Evolutionary conservation across 1,140 invertebrate species (phyloP).

Genomic region (Cyphomyrmex costatus): DNA sequence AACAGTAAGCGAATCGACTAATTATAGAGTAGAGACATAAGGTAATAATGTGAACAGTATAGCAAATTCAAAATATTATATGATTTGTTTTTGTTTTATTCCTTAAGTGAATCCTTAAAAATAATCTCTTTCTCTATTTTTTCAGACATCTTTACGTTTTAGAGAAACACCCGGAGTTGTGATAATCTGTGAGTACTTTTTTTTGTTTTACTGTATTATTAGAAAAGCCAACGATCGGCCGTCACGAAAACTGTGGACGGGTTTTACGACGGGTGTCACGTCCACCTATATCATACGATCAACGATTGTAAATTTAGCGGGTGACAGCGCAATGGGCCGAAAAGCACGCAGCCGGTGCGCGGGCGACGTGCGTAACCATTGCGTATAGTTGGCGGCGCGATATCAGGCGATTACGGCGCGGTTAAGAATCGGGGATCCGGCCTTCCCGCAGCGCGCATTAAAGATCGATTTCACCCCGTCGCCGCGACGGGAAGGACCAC

Average conservation of each 20-base stretch:
- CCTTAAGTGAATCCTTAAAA: too few species aligned
- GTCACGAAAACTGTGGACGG: not conserved
- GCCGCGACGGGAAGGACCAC: conserved; percentile 52
- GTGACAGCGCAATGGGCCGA: conserved; percentile 36
- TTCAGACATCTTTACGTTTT: not conserved
- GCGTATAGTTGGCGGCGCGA: conserved; percentile 11
- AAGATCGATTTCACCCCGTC: conserved; percentile 40
- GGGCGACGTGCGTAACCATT: conserved; percentile 16
- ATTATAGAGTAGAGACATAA: too few species aligned
- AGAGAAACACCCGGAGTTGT: too few species aligned
- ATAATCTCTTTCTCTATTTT: not conserved
- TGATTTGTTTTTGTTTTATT: too few species aligned
- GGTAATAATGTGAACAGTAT: too few species aligned
- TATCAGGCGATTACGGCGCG: conserved; percentile 42
- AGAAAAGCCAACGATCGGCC: not conserved
- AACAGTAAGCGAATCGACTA: too few species aligned
- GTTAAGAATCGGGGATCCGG: conserved; percentile 34
- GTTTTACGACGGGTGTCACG: conserved; percentile 7
- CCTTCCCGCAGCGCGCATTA: conserved; percentile 36
- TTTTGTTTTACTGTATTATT: not conserved
- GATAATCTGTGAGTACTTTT: not conserved
- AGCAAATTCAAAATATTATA: too few species aligned
- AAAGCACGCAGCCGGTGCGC: conserved; percentile 33
- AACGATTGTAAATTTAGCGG: conserved; percentile 29
- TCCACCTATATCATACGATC: conserved; percentile 41